Conservation (phyloP, 2,888 invertebrate genomes). For the Parnassius smintheus region DNA sequence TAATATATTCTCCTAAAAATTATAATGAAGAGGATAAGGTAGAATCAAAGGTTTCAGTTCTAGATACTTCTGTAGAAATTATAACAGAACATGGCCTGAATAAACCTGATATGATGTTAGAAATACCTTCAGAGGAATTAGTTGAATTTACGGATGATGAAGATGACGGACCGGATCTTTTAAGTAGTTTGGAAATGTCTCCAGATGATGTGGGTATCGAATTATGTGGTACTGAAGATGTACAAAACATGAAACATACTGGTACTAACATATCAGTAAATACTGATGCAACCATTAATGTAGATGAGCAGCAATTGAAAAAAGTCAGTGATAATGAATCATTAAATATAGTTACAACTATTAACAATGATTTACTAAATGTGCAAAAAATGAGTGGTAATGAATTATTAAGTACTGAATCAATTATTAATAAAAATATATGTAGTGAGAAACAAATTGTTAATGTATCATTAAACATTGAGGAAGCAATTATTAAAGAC, state of each 20-base stretch:
- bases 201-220: conserved; percentile 8
- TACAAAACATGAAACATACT: background rate
- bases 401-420: too few relatives aligned
- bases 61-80: conserved; percentile 11
- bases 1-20: background rate
- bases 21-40: background rate
- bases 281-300: background rate
- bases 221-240: background rate
- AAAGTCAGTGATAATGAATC: background rate
- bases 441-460: too few relatives aligned
- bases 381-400: too few relatives aligned
- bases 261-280: background rate
- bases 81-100: conserved; percentile 47
- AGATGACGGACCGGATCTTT: conserved; percentile 16
- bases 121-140: conserved; percentile 62
- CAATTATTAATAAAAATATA: too few relatives aligned
- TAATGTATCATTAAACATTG: too few relatives aligned
- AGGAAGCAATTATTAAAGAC: too few relatives aligned
- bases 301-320: background rate
- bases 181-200: conserved; percentile 17
- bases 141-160: conserved; percentile 43
- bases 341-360: background rate
- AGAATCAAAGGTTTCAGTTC: conserved; percentile 6
- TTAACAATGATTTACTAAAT: too few relatives aligned
- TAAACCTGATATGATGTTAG: conserved; percentile 65